These are phyloP conservation scores for Eufriesea mexicana DNA, from an alignment of 1,140 invertebrate genomes.

Conservation along the genomic window DNA sequence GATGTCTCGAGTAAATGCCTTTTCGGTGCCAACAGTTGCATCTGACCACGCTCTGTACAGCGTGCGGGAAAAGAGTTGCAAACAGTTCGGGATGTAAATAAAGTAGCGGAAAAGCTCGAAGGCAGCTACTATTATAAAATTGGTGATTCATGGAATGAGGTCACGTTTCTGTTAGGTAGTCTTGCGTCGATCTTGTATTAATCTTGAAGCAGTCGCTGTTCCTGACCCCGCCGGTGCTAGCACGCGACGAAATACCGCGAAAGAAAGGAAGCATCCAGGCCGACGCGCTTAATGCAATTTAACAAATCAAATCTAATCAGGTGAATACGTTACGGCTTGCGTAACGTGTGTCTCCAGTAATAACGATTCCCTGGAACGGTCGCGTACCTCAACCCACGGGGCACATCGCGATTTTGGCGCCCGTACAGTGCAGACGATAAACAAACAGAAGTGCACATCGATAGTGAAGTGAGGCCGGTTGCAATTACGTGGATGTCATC, in stretches of 20 bases:
- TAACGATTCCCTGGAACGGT: slow-evolving; percentile 3
- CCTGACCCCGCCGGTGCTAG: slow-evolving; percentile 68
- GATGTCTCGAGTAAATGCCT: background rate
- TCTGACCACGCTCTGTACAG: background rate
- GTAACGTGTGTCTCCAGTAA: slow-evolving; percentile 17
- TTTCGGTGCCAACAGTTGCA: slow-evolving; percentile 11
- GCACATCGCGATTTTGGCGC: background rate
- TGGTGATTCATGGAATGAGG: slow-evolving; percentile 79
- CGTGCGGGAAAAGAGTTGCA: slow-evolving; percentile 2
- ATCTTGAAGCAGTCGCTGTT: slow-evolving; percentile 77
- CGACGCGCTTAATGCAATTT: slow-evolving; percentile 52
- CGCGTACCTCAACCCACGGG: background rate
- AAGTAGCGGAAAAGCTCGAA: slow-evolving; percentile 61
- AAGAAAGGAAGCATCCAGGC: slow-evolving; percentile 35
- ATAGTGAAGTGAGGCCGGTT: too few species aligned
- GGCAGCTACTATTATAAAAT: slow-evolving; percentile 80
- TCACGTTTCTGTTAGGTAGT: slow-evolving; percentile 70
- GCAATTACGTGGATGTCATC: background rate
- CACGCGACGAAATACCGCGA: slow-evolving; percentile 46
- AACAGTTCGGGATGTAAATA: slow-evolving; percentile 51
- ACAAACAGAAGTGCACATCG: background rate
- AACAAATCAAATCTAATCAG: slow-evolving; percentile 61
- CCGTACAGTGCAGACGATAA: too few species aligned
- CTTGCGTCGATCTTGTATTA: slow-evolving; percentile 74
- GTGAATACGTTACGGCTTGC: slow-evolving; percentile 1